Percentiles rank a stretch among this genome's conserved stretches.
Conservation (phyloP, 2,797 vertebrate species). For the Rhincodon typus region DNA sequence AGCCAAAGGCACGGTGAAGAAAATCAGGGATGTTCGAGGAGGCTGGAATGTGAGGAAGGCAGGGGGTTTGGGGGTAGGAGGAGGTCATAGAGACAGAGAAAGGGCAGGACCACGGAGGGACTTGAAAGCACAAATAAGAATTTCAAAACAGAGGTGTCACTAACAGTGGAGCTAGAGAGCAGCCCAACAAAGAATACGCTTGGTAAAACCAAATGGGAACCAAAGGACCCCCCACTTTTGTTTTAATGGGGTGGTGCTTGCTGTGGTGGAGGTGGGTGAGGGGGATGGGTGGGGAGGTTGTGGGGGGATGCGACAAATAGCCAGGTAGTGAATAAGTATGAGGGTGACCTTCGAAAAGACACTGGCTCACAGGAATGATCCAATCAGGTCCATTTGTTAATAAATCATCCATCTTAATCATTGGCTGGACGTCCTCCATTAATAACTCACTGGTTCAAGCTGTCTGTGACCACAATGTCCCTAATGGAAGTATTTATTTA, state of each 20-base stretch:
- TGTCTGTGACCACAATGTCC: slow-evolving; percentile 62
- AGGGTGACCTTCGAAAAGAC: slow-evolving; percentile 47
- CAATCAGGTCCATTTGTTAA: slow-evolving; percentile 55
- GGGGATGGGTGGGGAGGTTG: neutral
- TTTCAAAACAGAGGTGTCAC: neutral
- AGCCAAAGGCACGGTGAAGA: neutral
- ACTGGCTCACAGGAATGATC: slow-evolving; percentile 43
- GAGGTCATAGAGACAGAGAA: neutral
- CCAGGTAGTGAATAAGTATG: neutral
- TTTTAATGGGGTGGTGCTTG: no score
- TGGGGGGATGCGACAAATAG: neutral
- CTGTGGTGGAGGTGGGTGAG: no score
- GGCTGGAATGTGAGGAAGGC: neutral
- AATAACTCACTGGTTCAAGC: slow-evolving; percentile 58
- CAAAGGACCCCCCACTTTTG: neutral
- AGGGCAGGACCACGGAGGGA: neutral
- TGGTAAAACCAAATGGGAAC: neutral
- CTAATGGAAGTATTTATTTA: slow-evolving; percentile 71
- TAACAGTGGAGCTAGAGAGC: neutral
- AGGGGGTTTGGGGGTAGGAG: neutral
- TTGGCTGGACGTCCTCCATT: slow-evolving; percentile 57
- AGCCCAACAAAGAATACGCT: neutral
- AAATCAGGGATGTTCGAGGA: neutral
- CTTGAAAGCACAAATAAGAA: neutral
- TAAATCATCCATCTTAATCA: slow-evolving; percentile 64